Base-by-base conservation (phyloP, 1,140 invertebrate species). In the Aphelinus atriplicis region DNA sequence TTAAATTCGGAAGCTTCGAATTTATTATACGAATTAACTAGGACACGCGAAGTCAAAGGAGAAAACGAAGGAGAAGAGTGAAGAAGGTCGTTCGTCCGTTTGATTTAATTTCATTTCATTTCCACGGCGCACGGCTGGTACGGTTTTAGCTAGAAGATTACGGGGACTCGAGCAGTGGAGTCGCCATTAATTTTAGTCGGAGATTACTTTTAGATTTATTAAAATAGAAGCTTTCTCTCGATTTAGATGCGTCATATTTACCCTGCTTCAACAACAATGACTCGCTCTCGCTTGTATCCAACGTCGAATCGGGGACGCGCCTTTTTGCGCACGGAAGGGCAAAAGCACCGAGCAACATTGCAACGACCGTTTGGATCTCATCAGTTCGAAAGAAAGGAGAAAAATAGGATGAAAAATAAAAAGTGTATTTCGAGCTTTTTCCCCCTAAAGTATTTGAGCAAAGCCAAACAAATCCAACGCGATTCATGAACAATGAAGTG, bases 201-300 rank as follows among this genome's bases (percentile, higher is more conserved):
- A 3, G 65, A 67, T 74, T 64, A 63, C 66, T 69, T 63, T 69
- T 75, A 69, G 47, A 64, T 45, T 56, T n/a, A 43, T 64, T 47
- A 62, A 74, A 74, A 63, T 74, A 69, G 58, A 61, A 0, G 48
- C 64, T 62, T 62, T 74, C 64, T 45, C 56, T 57, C 10, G 64
- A 65, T 72, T 58, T 63, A 69, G 46, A 69, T 7, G 61, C 45
- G n/a, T 46, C 26, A 67, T 56, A 67, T 63, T 63, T 63, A 50
- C 62, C 47, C 61, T 62, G 6, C 26, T 26, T 26, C 26, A 26
- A 26, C 26, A 26, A 26, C 26, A 26, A 26, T 26, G 26, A 26
- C 26, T 26, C 26, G 26, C 26, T 26, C 26, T 26, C 26, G 26
- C 26, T 26, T 26, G 26, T 26, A 26, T 26, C 26, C 26, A 26